Base-by-base conservation (phyloP, 2,113 vertebrate species). In the Grus americana region DNA sequence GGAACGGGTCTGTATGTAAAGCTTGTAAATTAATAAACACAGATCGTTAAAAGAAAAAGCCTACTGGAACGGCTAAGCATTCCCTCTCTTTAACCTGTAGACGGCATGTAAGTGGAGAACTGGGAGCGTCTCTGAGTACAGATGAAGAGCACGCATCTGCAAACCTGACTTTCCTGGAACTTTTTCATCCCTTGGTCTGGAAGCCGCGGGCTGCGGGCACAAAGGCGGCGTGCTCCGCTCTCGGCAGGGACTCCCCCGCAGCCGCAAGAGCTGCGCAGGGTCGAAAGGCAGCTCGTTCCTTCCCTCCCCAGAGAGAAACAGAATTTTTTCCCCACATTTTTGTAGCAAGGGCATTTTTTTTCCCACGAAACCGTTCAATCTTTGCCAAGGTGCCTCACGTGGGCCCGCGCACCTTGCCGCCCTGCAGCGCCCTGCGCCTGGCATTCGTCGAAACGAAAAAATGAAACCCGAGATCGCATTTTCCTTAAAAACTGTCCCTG, bases 291-390 rank as follows among this genome's bases (percentile, higher is more conserved):
- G 29, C 6, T 46, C 15, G 4, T 15, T 44, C 15, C 49, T 42
- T 67, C 34, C 76, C 29, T 36, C 55, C 18, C 19, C 9, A 9
- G 27, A 22, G 55, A 83, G 32, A 57, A 49, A 17, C 18, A 38
- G 15, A 29, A 2, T 12, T 8, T 32, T 29, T 29, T 5, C 2
- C 72, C 72, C 15, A 3, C 12, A 2, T 20, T 19, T 19, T 72
- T 74, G 38, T 11, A 40, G 80, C 20, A 6, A 24, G 12, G 2
- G n/a, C 7, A 4, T 62, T 70, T 50, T 72, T 63, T 42, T 7
- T 42, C 40, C 36, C 42, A 2, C 26, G 24, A 2, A 68, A 12
- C 21, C 4, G 1, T 13, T 42, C 5, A 0, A 2, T 32, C 47
- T 40, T 24, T 10, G 30, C 32, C 42, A 1, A 12, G 49, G 42